Percentiles rank a stretch among this genome's conserved stretches.
phyloP scores from a whole-genome alignment of 1,140 invertebrate species.

The Drosophila saltans region DNA sequence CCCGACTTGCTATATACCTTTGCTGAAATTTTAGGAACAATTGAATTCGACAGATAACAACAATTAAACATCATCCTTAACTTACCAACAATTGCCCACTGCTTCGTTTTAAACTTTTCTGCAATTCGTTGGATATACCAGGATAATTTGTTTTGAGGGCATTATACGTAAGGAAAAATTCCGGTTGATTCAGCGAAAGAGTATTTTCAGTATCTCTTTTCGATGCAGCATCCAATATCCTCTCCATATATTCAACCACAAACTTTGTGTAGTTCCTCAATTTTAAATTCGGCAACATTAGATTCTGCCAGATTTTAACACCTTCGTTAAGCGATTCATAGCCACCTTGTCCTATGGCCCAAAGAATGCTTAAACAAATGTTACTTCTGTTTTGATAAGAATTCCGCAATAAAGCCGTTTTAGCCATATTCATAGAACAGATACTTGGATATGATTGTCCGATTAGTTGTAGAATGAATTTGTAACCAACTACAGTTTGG shows the following conservation, averaged over 20 bases:
- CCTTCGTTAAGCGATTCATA: slow-evolving; percentile 87
- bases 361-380: slow-evolving; percentile 90
- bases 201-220: slow-evolving; percentile 50
- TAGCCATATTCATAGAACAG: slow-evolving; percentile 86
- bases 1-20: slow-evolving; percentile 64
- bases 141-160: slow-evolving; percentile 69
- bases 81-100: slow-evolving; percentile 61
- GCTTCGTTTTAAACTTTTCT: slow-evolving; percentile 83
- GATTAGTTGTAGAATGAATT: slow-evolving; percentile 88
- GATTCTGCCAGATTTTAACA: slow-evolving; percentile 91
- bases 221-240: slow-evolving; percentile 83
- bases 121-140: slow-evolving; percentile 74
- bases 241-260: slow-evolving; percentile 88
- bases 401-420: slow-evolving; percentile 87
- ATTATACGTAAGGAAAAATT: slow-evolving; percentile 83
- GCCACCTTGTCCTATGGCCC: slow-evolving; percentile 91
- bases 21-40: slow-evolving; percentile 35
- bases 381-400: slow-evolving; percentile 91
- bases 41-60: too few species aligned
- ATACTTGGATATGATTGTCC: slow-evolving; percentile 87
- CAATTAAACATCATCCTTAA: neutral
- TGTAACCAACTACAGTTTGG: slow-evolving; percentile 86
- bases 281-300: slow-evolving; percentile 91
- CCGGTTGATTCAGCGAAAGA: slow-evolving; percentile 68
- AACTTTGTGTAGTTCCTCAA: slow-evolving; percentile 89